Percentiles rank a stretch among this genome's conserved stretches.
Evolutionary conservation across 2,113 vertebrate genomes (phyloP).

Genomic region (Aegithalos caudatus): DNA sequence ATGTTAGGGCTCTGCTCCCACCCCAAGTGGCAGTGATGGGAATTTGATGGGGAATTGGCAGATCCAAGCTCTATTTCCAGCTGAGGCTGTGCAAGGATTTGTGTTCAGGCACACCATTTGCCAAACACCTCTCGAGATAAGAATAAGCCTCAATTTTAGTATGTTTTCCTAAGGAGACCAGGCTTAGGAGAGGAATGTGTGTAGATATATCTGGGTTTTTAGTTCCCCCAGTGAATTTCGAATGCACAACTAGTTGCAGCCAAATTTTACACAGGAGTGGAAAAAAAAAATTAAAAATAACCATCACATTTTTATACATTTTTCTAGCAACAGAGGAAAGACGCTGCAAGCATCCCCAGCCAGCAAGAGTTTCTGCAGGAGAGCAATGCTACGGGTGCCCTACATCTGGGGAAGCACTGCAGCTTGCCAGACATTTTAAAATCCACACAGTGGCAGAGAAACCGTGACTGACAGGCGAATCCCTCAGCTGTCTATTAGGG

Average conservation of each 20-base stretch:
- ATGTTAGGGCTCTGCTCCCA: not conserved
- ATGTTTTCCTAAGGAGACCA: not conserved
- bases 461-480: not conserved
- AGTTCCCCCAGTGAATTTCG: not conserved
- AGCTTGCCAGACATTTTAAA: not conserved
- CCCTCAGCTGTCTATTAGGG: conserved; percentile 22
- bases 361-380: not conserved
- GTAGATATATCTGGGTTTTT: not conserved
- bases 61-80: conserved; percentile 19
- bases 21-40: not conserved
- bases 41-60: not conserved
- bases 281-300: not conserved
- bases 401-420: not conserved
- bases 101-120: not conserved
- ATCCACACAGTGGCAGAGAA: not conserved
- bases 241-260: not conserved
- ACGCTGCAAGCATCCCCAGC: not conserved
- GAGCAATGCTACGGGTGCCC: not conserved
- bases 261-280: not conserved
- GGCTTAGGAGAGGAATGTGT: not conserved
- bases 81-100: not conserved
- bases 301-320: not conserved
- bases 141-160: not conserved
- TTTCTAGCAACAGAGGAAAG: not conserved
- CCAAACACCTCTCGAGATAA: not conserved